Evolutionary conservation across 2,797 vertebrate genomes (phyloP), one percentile per base, ranked within the genome.

Genomic region (Mus minutoides): DNA sequence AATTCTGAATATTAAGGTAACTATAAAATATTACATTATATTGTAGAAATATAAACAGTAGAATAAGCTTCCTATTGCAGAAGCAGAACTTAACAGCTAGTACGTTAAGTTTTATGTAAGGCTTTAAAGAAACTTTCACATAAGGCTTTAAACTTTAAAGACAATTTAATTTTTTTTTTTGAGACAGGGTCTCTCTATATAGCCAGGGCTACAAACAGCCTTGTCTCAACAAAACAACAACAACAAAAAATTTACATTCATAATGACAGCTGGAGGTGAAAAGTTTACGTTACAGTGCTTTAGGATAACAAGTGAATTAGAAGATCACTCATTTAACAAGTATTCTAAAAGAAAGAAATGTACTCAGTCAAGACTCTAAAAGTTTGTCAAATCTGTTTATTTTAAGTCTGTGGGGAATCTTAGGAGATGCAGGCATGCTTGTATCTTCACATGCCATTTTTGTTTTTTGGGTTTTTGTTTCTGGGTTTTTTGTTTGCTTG

Each of bases 301-400:
- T 83, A 75, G 54, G 92, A 84, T 91, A 94, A 76, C 76, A 79
- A 93, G 89, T 21, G 71, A 67, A 43, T 43, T 54, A 95, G 92
- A 95, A 80, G 76, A 67, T 16, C 85, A 40, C 77, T 40, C 80
- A 91, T 89, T 93, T 77, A 92, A 92, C 1, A 86, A 21, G 13
- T 14, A 73, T 85, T 94, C 37, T 71, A 64, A 62, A 91, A 16
- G 54, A 43, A 43, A 87, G 91, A 90, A 91, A 37, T 46, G 52
- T 22, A 62, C 21, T 13, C 58, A 91, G 67, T 46, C 77, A 85
- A 22, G 34, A 96, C 40, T 95, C 43, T 79, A 91, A 96, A 46
- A 94, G 96, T 78, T 80, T 84, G 73, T 86, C 91, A 86, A 85
- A 91, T 87, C 16, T 95, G 60, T 95, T 96, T 19, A 78, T 94